Conservation (phyloP, 1,140 invertebrate genomes). For the Leptopilina clavipes region DNA sequence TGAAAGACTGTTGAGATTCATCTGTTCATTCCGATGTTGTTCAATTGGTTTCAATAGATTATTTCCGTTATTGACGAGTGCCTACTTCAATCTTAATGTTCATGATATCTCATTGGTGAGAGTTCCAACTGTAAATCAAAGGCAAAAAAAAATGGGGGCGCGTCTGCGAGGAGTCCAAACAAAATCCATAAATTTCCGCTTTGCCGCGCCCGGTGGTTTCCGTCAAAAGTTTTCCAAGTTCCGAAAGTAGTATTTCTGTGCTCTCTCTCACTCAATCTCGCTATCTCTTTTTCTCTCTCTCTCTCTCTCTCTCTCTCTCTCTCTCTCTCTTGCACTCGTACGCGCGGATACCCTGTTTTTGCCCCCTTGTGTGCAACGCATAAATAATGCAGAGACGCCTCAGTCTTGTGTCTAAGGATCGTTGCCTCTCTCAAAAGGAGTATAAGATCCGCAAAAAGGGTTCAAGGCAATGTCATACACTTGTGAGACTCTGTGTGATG, state of each 20-base stretch:
- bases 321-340: constrained; percentile 48
- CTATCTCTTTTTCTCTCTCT: constrained; percentile 38
- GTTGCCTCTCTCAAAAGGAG: constrained; percentile 48
- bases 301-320: constrained; percentile 49
- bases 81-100: not conserved
- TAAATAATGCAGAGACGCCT: constrained; percentile 65
- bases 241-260: constrained; percentile 71
- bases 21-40: too few relatives aligned
- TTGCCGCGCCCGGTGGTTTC: constrained; percentile 70
- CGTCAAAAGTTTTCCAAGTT: constrained; percentile 72
- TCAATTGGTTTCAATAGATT: constrained; percentile 29
- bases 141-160: constrained; percentile 37
- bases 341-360: constrained; percentile 52
- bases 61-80: constrained; percentile 28
- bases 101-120: constrained; percentile 53
- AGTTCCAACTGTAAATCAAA: constrained; percentile 67
- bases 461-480: not conserved
- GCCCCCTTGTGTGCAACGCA: constrained; percentile 54
- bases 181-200: constrained; percentile 74
- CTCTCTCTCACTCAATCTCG: too few relatives aligned
- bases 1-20: too few relatives aligned
- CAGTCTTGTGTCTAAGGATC: constrained; percentile 42
- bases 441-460: constrained; percentile 41
- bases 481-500: too few relatives aligned
- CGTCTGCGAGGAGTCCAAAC: constrained; percentile 67